A percentile compares a stretch with the other conserved stretches of the same genome.
Conservation (phyloP, 1,140 invertebrate genomes). For the Zaprionus taronus region DNA sequence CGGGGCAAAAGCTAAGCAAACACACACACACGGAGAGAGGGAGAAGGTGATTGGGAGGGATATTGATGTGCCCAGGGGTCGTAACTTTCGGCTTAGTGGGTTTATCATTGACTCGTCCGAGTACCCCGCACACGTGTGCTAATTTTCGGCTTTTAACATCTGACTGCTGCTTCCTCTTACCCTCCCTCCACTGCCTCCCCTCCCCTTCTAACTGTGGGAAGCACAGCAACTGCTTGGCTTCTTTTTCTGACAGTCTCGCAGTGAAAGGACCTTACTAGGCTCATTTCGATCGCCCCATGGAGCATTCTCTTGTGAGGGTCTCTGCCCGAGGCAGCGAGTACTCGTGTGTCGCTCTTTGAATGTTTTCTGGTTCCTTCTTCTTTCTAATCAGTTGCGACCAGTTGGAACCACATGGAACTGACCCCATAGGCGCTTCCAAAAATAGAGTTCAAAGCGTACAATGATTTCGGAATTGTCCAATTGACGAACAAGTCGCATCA, state of each 20-base stretch:
- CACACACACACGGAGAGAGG: not conserved
- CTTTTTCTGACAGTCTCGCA: not conserved
- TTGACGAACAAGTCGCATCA: slow-evolving; percentile 37
- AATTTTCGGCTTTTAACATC: slow-evolving; percentile 45
- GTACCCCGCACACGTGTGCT: slow-evolving; percentile 34
- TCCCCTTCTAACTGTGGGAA: not conserved
- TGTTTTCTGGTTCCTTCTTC: not conserved
- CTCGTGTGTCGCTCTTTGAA: not conserved
- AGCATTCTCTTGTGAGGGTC: not conserved
- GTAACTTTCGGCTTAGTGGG: slow-evolving; percentile 50
- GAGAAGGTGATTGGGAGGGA: not conserved
- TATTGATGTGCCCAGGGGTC: slow-evolving; percentile 55
- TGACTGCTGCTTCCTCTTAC: slow-evolving; percentile 35
- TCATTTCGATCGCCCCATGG: not conserved
- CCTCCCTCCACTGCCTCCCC: not conserved
- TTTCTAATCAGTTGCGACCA: not conserved
- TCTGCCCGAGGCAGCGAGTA: not conserved
- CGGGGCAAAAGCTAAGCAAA: slow-evolving; percentile 31
- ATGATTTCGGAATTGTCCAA: slow-evolving; percentile 49
- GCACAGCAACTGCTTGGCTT: not conserved
- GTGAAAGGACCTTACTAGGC: not conserved
- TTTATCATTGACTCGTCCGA: slow-evolving; percentile 48
- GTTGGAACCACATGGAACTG: slow-evolving; percentile 21
- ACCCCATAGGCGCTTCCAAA: slow-evolving; percentile 16
- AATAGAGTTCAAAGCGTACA: slow-evolving; percentile 41